Base-by-base conservation (phyloP, 2,888 invertebrate species). In the Torymus texanus region DNA sequence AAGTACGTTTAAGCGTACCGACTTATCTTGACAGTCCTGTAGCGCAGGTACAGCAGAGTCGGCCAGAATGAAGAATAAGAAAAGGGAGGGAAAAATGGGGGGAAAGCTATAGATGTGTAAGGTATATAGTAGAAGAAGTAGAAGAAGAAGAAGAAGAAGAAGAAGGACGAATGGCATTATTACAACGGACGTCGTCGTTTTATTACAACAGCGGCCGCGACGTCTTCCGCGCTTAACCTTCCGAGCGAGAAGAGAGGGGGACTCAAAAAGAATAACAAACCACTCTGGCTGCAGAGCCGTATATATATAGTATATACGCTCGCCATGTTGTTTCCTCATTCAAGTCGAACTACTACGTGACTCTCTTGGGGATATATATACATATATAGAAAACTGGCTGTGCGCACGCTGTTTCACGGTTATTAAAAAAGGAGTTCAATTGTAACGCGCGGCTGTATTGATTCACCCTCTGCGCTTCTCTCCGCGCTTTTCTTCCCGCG, bases 211-310 rank as follows among this genome's bases (percentile, higher is more conserved):
- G n/a, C 74, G 70, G 16, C 59, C 63, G 14, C 70, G 65, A 68
- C 63, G 55, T 51, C 53, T 41, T 41, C 41, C 41, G 41, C 74
- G 71, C 66, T 77, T 65, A 78, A 50, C 53, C 70, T 63, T 65
- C 58, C 74, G 13, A 66, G 62, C 51, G 21, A 75, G 66, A 65
- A 51, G 71, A 29, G 5, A 41, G 8, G 10, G 41, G 10, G 41
- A 72, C 76, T 76, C 62, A 77, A 74, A 80, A 80, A 80, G 76
- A 80, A 80, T 73, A 80, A 80, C 76, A 76, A 76, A 76, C 75
- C 61, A 72, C 68, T 72, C 16, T n/a, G 13, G 14, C 1, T 14
- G 55, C n/a, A 41, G 11, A 11, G 56, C 10, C 50, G 5, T 61
- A 59, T 16, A 21, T 21, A 21, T 21, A 55, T 55, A 73, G 2